Percentiles rank a stretch among this genome's conserved stretches.
Conservation (phyloP, 2,888 invertebrate genomes). For the Tiliacea citrago region DNA sequence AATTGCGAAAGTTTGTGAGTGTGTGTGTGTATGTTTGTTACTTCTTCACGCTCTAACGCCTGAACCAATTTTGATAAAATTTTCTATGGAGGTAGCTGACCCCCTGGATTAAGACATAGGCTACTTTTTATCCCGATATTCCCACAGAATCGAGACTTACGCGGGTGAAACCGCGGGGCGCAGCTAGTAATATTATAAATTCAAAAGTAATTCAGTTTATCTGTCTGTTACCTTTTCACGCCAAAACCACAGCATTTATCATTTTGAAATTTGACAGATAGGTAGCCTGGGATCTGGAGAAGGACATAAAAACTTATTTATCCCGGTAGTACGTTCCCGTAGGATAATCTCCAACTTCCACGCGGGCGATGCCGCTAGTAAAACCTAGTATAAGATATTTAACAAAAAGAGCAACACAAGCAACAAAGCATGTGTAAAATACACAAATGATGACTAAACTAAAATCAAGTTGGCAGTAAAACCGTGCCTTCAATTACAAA, state of each 20-base stretch:
- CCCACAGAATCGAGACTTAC: too few relatives aligned
- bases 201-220: background rate
- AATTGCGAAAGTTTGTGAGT: too few relatives aligned
- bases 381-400: background rate
- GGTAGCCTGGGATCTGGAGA: background rate
- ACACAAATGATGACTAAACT: background rate
- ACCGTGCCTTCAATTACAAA: constrained; percentile 1
- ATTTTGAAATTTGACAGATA: background rate
- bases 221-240: background rate
- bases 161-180: too few relatives aligned
- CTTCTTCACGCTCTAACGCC: too few relatives aligned
- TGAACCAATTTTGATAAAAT: too few relatives aligned
- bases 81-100: too few relatives aligned
- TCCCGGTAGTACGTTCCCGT: background rate
- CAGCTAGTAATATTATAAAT: background rate
- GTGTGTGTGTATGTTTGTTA: too few relatives aligned
- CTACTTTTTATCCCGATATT: too few relatives aligned
- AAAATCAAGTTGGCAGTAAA: constrained; percentile 14
- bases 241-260: background rate
- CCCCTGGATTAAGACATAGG: too few relatives aligned
- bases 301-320: background rate
- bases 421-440: background rate
- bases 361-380: background rate
- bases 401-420: background rate
- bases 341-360: background rate